These are phyloP conservation scores for Borostomias antarcticus DNA, from an alignment of 2,797 vertebrate species.

Conservation along the genomic window DNA sequence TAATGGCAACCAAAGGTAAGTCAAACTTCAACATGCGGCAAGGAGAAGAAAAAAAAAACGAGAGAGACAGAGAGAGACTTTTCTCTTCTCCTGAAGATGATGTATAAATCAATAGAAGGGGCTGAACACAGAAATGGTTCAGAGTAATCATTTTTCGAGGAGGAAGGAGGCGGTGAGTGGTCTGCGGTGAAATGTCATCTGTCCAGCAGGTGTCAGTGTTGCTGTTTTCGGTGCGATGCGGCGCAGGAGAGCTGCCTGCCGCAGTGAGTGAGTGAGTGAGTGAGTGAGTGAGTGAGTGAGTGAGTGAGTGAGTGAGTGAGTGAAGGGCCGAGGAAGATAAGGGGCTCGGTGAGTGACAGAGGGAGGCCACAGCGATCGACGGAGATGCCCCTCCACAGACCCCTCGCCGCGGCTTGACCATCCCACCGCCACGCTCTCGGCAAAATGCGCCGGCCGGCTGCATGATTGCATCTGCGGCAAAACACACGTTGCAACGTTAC, in stretches of 20 bases:
- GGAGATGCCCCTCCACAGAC: constrained; percentile 67
- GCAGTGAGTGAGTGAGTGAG: constrained; percentile 66
- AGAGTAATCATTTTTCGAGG: constrained; percentile 59
- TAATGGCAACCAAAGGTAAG: constrained; percentile 71
- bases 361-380: constrained; percentile 73
- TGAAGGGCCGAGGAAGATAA: constrained; percentile 64
- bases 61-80: too few relatives aligned
- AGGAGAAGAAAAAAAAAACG: constrained; percentile 42
- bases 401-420: constrained; percentile 52
- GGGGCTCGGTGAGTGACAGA: constrained; percentile 71
- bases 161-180: constrained; percentile 36
- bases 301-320: constrained; percentile 66
- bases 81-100: constrained; percentile 56
- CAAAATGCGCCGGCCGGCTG: constrained; percentile 57
- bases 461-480: constrained; percentile 55
- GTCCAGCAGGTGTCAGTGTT: constrained; percentile 83
- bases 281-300: constrained; percentile 75
- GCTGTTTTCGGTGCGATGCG: constrained; percentile 65
- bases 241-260: constrained; percentile 52
- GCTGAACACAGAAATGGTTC: constrained; percentile 58
- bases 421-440: constrained; percentile 53
- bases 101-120: constrained; percentile 72
- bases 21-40: constrained; percentile 62
- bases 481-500: constrained; percentile 31
- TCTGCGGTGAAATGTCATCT: constrained; percentile 42